Evolutionary conservation across 2,113 vertebrate species (phyloP).

Genomic region (Asarcornis scutulata): DNA sequence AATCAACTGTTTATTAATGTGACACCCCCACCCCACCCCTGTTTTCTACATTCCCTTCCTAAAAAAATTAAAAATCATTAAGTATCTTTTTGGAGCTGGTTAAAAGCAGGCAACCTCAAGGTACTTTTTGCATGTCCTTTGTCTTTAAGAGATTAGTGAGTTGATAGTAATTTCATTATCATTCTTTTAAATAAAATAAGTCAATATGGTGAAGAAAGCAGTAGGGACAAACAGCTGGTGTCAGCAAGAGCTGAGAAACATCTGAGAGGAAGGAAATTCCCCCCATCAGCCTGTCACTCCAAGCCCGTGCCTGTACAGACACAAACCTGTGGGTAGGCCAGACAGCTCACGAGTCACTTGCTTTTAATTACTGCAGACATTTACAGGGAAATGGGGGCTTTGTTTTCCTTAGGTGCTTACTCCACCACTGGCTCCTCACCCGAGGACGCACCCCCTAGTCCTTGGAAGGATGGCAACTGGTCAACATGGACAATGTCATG

Average conservation of each 20-base stretch:
- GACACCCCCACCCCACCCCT: background rate
- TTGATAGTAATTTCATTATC: background rate
- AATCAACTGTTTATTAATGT: conserved; percentile 44
- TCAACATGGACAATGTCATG: background rate
- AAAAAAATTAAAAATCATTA: background rate
- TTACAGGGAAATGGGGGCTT: background rate
- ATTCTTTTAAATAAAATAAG: background rate
- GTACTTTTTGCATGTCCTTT: background rate
- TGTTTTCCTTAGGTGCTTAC: background rate
- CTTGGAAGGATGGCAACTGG: background rate
- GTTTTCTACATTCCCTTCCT: background rate
- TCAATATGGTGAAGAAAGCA: background rate
- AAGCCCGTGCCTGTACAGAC: background rate
- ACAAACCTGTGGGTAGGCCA: background rate
- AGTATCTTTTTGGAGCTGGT: background rate
- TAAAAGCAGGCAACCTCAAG: background rate
- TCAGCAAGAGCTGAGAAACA: background rate
- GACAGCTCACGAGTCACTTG: background rate
- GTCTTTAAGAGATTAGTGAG: background rate
- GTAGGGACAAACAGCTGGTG: background rate
- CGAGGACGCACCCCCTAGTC: background rate
- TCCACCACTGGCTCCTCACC: background rate
- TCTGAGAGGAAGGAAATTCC: background rate
- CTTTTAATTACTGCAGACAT: background rate
- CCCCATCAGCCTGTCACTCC: background rate